phyloP scores from a whole-genome alignment of 2,113 vertebrate species.

The Picathartes gymnocephalus region DNA sequence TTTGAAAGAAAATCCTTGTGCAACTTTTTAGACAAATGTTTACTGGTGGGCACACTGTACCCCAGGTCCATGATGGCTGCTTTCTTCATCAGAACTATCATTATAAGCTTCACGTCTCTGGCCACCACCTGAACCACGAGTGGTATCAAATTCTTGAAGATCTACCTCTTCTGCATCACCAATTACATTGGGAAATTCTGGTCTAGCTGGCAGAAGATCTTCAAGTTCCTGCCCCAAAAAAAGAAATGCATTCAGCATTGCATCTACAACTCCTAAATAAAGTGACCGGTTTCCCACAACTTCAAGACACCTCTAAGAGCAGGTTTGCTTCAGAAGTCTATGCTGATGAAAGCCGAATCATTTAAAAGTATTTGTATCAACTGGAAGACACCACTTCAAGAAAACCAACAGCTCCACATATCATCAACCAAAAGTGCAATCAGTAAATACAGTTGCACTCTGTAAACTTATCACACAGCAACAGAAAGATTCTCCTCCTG shows the following conservation, averaged over 20 bases:
- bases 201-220: slow-evolving; percentile 92
- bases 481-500: not conserved
- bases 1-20: slow-evolving; percentile 74
- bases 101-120: slow-evolving; percentile 94
- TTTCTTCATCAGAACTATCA: slow-evolving; percentile 96
- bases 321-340: not conserved
- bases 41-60: slow-evolving; percentile 98
- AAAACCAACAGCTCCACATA: not conserved
- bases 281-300: not conserved
- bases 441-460: not conserved
- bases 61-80: slow-evolving; percentile 92
- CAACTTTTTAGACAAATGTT: slow-evolving; percentile 67
- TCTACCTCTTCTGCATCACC: slow-evolving; percentile 95
- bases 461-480: not conserved
- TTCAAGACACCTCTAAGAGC: not conserved
- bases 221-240: slow-evolving; percentile 86
- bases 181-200: slow-evolving; percentile 84
- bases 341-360: not conserved
- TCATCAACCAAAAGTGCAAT: not conserved
- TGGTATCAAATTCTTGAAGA: slow-evolving; percentile 91
- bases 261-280: not conserved
- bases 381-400: not conserved
- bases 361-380: not conserved
- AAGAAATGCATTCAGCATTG: not conserved
- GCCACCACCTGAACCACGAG: slow-evolving; percentile 85